Conservation (phyloP, 2,113 vertebrate species). For the Budorcas taxicolor region DNA sequence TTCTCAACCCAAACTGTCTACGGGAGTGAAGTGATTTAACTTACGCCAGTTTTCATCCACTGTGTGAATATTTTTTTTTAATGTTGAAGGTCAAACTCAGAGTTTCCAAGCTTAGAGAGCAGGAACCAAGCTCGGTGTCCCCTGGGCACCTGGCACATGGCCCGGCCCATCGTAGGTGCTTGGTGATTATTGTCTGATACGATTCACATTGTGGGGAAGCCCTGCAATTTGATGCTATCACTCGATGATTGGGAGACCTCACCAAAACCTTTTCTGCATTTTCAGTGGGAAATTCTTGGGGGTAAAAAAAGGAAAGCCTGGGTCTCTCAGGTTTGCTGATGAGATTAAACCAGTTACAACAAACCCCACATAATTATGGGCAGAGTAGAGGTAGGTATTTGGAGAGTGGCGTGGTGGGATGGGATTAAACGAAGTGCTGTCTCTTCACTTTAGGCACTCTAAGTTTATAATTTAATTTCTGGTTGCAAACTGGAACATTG, state of each 20-base stretch:
- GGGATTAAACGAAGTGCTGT: neutral
- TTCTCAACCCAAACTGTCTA: neutral
- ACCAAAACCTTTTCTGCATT: neutral
- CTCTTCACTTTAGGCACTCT: neutral
- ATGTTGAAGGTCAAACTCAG: too few species aligned
- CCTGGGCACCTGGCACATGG: fast-evolving
- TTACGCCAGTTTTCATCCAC: too few species aligned
- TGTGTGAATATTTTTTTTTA: too few species aligned
- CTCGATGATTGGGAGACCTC: neutral
- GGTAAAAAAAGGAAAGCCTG: neutral
- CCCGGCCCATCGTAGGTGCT: neutral
- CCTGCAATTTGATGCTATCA: neutral
- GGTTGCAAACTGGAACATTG: neutral
- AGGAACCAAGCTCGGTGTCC: neutral
- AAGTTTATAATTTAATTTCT: neutral
- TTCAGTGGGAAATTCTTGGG: neutral
- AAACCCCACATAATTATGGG: neutral
- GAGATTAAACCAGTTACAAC: neutral
- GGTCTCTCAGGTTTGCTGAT: neutral
- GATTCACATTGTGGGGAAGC: neutral
- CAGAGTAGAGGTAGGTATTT: neutral
- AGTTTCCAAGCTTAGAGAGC: too few species aligned
- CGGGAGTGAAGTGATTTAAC: too few species aligned
- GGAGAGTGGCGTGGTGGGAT: neutral
- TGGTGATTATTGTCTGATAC: neutral